Conservation (phyloP, 2,888 invertebrate genomes). For the Drosophila ustulata region DNA sequence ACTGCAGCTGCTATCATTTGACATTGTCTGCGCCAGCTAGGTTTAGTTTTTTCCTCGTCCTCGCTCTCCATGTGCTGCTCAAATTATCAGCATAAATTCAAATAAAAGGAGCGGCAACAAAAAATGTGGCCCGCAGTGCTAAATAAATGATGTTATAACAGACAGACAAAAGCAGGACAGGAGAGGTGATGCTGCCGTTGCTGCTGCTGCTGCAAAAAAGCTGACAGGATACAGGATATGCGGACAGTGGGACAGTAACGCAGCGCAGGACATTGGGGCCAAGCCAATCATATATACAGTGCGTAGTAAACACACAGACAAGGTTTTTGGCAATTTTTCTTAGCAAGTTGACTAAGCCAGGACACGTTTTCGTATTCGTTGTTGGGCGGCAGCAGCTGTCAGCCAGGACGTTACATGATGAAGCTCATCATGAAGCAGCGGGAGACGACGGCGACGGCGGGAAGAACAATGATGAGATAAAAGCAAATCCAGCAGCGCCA, state of each 20-base stretch:
- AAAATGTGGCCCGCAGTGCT: slow-evolving; percentile 59
- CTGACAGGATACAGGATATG: slow-evolving; percentile 21
- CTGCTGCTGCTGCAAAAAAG: slow-evolving; percentile 17
- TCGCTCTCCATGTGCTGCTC: slow-evolving; percentile 35
- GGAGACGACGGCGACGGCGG: neutral
- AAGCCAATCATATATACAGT: slow-evolving; percentile 28
- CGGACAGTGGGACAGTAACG: slow-evolving; percentile 1
- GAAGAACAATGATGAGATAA: slow-evolving; percentile 48
- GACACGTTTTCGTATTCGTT: slow-evolving; percentile 58
- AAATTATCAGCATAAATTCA: slow-evolving; percentile 80
- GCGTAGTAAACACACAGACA: slow-evolving; percentile 2
- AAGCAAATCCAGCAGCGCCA: slow-evolving; percentile 40
- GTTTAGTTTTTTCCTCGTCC: slow-evolving; percentile 17
- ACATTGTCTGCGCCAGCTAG: slow-evolving; percentile 42
- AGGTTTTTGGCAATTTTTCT: slow-evolving; percentile 69
- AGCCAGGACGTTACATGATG: slow-evolving; percentile 60
- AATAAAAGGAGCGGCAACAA: slow-evolving; percentile 49
- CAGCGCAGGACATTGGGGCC: slow-evolving; percentile 15
- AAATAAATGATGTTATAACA: slow-evolving; percentile 81
- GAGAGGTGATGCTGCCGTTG: slow-evolving; percentile 15
- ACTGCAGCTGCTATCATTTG: slow-evolving; percentile 50
- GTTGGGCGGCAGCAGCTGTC: slow-evolving; percentile 63
- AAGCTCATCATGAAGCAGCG: slow-evolving; percentile 67
- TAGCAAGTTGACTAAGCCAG: slow-evolving; percentile 72
- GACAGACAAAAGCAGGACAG: slow-evolving; percentile 55